These are phyloP conservation scores for Hymenochirus boettgeri DNA, from an alignment of 2,113 vertebrate species.

Conservation along the genomic window DNA sequence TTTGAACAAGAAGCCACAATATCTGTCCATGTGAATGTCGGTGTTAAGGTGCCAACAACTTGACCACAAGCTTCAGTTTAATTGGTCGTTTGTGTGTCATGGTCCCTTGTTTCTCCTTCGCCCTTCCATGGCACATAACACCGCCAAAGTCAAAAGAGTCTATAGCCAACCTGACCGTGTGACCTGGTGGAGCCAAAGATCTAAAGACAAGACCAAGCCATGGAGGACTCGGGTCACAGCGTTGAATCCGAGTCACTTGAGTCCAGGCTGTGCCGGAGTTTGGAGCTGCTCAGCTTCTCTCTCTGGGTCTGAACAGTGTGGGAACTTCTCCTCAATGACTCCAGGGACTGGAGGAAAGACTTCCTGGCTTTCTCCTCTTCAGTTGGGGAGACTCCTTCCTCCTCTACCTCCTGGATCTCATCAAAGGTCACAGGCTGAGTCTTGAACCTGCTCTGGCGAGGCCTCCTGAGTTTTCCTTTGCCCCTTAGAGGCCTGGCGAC, in stretches of 20 bases:
- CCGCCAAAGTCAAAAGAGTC: too few relatives aligned
- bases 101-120: too few relatives aligned
- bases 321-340: constrained; percentile 89
- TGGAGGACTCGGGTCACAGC: constrained; percentile 62
- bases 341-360: constrained; percentile 93
- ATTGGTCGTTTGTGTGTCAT: too few relatives aligned
- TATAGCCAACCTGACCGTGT: not conserved
- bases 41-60: too few relatives aligned
- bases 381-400: constrained; percentile 86
- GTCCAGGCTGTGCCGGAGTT: constrained; percentile 81
- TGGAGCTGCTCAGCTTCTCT: constrained; percentile 63
- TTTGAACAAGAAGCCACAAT: too few relatives aligned
- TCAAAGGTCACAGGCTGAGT: constrained; percentile 97
- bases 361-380: constrained; percentile 91
- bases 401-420: constrained; percentile 95
- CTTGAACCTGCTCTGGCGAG: constrained; percentile 89
- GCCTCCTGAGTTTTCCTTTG: constrained; percentile 72
- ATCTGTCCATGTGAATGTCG: too few relatives aligned
- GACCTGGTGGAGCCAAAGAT: not conserved
- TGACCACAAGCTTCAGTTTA: too few relatives aligned
- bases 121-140: too few relatives aligned
- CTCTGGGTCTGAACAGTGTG: constrained; percentile 73
- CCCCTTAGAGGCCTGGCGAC: constrained; percentile 66
- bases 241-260: constrained; percentile 93
- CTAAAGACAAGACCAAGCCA: too few relatives aligned